phyloP scores from a whole-genome alignment of 2,888 invertebrate genomes.

The Zele albiditarsus region DNA sequence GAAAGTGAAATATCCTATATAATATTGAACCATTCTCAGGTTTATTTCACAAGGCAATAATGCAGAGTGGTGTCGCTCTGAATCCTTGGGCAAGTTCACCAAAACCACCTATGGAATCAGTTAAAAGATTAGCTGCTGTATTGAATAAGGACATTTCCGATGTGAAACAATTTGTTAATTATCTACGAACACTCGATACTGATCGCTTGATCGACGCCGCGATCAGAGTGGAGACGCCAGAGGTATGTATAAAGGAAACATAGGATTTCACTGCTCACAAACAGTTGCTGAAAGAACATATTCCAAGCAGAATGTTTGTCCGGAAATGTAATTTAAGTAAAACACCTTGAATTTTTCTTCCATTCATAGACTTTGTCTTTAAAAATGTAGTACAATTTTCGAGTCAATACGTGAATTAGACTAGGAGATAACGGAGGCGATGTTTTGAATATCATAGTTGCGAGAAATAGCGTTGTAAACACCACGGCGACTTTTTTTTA shows the following conservation, averaged over 20 bases:
- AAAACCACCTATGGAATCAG: conserved; percentile 44
- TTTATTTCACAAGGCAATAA: conserved; percentile 49
- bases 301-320: too few species aligned
- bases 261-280: too few species aligned
- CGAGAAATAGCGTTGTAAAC: too few species aligned
- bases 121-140: conserved; percentile 48
- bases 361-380: too few species aligned
- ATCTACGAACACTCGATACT: conserved; percentile 56
- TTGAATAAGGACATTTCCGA: conserved; percentile 56
- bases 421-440: too few species aligned
- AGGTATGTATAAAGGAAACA: background rate
- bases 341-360: too few species aligned
- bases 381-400: too few species aligned
- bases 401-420: too few species aligned
- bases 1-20: background rate
- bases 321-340: too few species aligned
- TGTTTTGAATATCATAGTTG: too few species aligned
- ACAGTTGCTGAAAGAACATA: too few species aligned
- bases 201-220: conserved; percentile 50
- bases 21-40: conserved; percentile 32
- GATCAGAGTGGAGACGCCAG: conserved; percentile 51
- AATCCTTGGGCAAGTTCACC: conserved; percentile 43
- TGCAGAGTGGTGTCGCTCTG: conserved; percentile 41
- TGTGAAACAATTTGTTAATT: conserved; percentile 55
- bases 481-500: too few species aligned